Evolutionary conservation across 2,797 vertebrate species (phyloP).

Genomic region (Prionace glauca): DNA sequence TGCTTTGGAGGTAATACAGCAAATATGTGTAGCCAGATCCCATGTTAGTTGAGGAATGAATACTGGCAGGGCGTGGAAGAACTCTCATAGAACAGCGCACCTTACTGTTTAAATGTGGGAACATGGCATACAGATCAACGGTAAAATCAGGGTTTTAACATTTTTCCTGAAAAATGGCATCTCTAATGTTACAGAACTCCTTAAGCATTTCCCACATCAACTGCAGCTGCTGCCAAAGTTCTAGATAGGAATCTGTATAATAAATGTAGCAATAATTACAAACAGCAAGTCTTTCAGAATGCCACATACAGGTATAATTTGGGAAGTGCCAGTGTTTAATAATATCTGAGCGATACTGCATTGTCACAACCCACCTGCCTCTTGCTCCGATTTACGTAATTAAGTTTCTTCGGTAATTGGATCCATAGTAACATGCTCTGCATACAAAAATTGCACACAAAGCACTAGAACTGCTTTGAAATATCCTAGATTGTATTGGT

Average conservation of each 20-base stretch:
- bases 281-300: not conserved
- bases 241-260: not conserved
- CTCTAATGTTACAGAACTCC: not conserved
- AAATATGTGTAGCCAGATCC: not conserved
- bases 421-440: not conserved
- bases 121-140: not conserved
- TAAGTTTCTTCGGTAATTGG: not conserved
- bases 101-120: not conserved
- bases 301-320: not conserved
- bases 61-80: not conserved
- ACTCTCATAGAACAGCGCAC: not conserved
- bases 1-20: not conserved
- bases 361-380: not conserved
- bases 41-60: not conserved
- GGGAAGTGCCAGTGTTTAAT: not conserved
- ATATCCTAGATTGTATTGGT: not conserved
- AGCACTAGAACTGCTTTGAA: not conserved
- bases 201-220: not conserved
- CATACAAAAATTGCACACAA: not conserved
- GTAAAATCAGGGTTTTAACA: not conserved
- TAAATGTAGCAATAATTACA: not conserved
- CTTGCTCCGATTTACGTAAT: not conserved
- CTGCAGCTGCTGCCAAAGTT: not conserved
- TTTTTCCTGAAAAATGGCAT: not conserved
- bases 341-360: not conserved